These are phyloP conservation scores for Brachyalestes nurse DNA, from an alignment of 2,797 vertebrate genomes.

Conservation along the genomic window DNA sequence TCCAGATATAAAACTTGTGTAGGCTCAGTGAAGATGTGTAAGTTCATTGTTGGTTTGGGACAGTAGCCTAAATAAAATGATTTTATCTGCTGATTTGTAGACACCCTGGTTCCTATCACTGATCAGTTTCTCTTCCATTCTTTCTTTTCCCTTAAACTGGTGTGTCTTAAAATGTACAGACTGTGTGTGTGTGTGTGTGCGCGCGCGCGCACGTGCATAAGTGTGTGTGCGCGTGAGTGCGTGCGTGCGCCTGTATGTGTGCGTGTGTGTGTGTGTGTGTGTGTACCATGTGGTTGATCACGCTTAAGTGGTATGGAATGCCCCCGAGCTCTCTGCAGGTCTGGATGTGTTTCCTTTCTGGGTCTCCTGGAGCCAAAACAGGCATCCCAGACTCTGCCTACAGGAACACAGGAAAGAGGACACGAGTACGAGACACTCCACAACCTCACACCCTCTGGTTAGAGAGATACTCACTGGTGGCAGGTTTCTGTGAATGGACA, in stretches of 20 bases:
- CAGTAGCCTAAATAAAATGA: too few species aligned
- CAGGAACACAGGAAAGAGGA: not conserved
- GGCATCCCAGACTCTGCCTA: slow-evolving; percentile 65
- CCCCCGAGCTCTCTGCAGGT: slow-evolving; percentile 73
- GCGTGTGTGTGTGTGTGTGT: not conserved
- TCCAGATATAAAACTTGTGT: too few species aligned
- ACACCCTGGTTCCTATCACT: too few species aligned
- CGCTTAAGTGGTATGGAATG: slow-evolving; percentile 77
- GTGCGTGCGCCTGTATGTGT: not conserved
- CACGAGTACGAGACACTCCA: not conserved
- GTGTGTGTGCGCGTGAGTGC: not conserved
- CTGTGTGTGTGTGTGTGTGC: not conserved
- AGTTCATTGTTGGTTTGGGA: too few species aligned
- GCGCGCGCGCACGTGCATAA: too few species aligned
- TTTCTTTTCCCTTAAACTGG: too few species aligned
- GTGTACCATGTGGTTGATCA: slow-evolving; percentile 76
- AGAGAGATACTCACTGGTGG: slow-evolving; percentile 71
- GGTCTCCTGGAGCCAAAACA: slow-evolving; percentile 78
- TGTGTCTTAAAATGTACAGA: not conserved
- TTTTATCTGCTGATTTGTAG: too few species aligned
- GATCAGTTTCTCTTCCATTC: too few species aligned
- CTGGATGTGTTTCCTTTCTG: slow-evolving; percentile 72
- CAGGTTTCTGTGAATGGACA: slow-evolving; percentile 75
- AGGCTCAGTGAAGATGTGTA: too few species aligned
- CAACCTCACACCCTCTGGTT: too few species aligned